Base-by-base conservation (phyloP, 2,113 vertebrate species). In the Dermatemys mawii region DNA sequence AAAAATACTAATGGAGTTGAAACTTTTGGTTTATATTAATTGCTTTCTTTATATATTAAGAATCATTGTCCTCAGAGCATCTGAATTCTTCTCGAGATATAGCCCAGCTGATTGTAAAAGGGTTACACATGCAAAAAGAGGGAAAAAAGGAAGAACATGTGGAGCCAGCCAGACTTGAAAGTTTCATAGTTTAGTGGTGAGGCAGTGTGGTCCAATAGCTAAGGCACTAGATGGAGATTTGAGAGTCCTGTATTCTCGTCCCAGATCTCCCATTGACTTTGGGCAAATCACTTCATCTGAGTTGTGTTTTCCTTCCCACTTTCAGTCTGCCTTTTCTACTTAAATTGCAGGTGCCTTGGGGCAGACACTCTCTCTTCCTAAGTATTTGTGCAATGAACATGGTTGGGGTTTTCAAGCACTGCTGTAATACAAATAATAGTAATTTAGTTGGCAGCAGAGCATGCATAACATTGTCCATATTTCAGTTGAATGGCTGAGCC, bases 361-460 rank as follows among this genome's bases (percentile, higher is more conserved):
- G 32, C 88, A 86, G 86, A 73, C n/a, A 38, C 87, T 17, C 38
- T 86, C 94, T 41, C 87, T 32, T 50, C 32, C 55, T 53, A 92
- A 5, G 1, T 63, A 41, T 92, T 87, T 90, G 86, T 90, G 44
- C 29, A 93, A 57, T 90, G 13, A 57, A 87, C 80, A 86, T 92
- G 90, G 94, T 93, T 95, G 92, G 60, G 29, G 27, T 90, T 73
- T 91, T 96, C 86, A 92, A 88, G 94, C 91, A 90, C 75, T 76
- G 21, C 82, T 93, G 83, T 82, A 92, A 86, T 75, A 63, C 60
- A 60, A 94, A 60, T 91, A 96, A 78, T 96, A 93, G 84, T 27
- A 94, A 94, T 92, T 93, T 92, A 94, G 88, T 92, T 70, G 93
- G 89, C 50, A 78, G 81, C 79, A 90, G 54, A 94, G 75, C 91